These are phyloP conservation scores for Numenius arquata DNA, from an alignment of 2,113 vertebrate species.

Conservation along the genomic window DNA sequence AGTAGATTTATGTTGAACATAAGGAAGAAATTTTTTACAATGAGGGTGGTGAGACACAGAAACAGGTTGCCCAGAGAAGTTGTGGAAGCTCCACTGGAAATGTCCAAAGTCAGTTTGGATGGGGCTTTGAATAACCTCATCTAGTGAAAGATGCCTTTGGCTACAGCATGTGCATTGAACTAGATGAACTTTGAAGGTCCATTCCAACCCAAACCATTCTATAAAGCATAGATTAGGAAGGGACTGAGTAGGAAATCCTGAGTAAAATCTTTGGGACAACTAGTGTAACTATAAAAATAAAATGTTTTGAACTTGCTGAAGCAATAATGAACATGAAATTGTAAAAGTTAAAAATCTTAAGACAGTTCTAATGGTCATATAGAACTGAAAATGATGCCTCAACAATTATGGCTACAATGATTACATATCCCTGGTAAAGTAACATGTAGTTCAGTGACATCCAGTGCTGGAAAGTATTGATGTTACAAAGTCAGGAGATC, in stretches of 20 bases:
- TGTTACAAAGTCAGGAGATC: background rate
- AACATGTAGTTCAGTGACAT: background rate
- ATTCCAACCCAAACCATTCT: background rate
- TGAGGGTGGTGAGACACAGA: background rate
- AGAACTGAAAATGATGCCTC: background rate
- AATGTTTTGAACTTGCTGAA: background rate
- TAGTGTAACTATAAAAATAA: background rate
- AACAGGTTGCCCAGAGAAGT: background rate
- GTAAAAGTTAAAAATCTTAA: background rate
- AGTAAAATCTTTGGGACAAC: background rate
- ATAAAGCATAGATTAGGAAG: background rate
- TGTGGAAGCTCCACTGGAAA: background rate
- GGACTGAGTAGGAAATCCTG: background rate
- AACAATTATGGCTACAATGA: background rate
- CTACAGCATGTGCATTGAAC: background rate
- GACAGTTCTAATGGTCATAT: background rate
- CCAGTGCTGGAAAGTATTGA: background rate
- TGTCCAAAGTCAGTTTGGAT: background rate
- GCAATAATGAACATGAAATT: background rate
- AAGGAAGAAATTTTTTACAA: background rate
- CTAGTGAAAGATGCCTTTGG: background rate
- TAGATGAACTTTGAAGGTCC: background rate
- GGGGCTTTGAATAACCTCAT: background rate
- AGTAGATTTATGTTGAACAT: background rate
- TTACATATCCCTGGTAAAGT: background rate